Conservation (phyloP, 2,797 vertebrate genomes). For the Adrianichthys oophorus region DNA sequence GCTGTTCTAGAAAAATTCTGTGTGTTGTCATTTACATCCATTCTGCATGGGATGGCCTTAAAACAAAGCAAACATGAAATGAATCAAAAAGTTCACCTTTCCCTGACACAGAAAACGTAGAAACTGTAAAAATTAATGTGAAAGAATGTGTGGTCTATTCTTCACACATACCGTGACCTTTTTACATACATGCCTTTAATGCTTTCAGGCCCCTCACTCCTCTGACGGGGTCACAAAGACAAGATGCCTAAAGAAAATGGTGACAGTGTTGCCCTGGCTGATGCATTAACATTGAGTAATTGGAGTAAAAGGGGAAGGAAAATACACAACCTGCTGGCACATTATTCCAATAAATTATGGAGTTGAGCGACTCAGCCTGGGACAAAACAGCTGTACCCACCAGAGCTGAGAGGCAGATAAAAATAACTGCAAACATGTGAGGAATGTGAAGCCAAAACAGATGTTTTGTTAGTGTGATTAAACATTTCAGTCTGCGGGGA, state of each 20-base stretch:
- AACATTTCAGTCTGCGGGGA: conserved; percentile 36
- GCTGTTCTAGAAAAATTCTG: too few species aligned
- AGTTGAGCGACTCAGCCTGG: conserved; percentile 26
- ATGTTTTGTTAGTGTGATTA: conserved; percentile 38
- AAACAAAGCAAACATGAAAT: too few species aligned
- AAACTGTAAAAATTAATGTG: too few species aligned
- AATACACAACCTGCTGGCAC: conserved; percentile 40
- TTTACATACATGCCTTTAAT: conserved; percentile 34
- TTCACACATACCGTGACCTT: conserved; percentile 5
- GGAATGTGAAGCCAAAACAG: conserved; percentile 19
- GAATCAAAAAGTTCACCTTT: too few species aligned
- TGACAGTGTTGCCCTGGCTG: conserved; percentile 33
- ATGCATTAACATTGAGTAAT: conserved; percentile 44
- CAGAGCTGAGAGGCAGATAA: conserved; percentile 20
- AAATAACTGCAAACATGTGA: conserved; percentile 26
- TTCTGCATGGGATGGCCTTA: too few species aligned
- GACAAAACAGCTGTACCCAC: conserved; percentile 35
- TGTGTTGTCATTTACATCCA: too few species aligned
- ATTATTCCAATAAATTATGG: conserved; percentile 51
- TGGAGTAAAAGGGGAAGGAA: conserved; percentile 24
- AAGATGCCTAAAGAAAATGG: conserved; percentile 44
- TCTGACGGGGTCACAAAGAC: conserved; percentile 59
- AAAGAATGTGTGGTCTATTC: background rate
- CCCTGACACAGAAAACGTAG: too few species aligned
- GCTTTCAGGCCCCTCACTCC: conserved; percentile 57